phyloP scores from a whole-genome alignment of 2,888 invertebrate species.

The Dioctria linearis region DNA sequence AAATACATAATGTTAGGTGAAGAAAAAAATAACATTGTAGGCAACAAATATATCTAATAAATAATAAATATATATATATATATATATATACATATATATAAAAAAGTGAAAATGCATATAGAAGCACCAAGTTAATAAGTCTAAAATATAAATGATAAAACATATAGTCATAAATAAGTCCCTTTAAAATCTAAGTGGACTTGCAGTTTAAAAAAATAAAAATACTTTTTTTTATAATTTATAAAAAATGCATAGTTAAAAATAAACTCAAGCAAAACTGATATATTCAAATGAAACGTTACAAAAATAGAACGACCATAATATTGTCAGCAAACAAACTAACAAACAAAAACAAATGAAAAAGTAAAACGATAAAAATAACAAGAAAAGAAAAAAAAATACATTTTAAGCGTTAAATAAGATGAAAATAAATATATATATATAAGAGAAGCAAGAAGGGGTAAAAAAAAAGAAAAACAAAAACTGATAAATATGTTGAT shows the following conservation, averaged over 20 bases:
- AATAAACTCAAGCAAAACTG: background rate
- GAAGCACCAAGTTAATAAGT: constrained; percentile 37
- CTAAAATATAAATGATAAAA: constrained; percentile 13
- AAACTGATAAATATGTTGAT: constrained; percentile 36
- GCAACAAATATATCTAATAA: background rate
- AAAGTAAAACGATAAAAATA: too few relatives aligned
- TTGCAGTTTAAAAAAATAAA: constrained; percentile 12
- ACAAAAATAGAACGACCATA: background rate
- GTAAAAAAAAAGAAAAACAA: constrained; percentile 9
- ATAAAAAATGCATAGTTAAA: constrained; percentile 26
- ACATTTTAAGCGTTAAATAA: constrained; percentile 31
- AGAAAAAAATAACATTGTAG: constrained; percentile 18
- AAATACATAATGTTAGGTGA: constrained; percentile 30
- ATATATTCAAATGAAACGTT: constrained; percentile 9
- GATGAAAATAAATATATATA: constrained; percentile 10
- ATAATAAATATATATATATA: too few relatives aligned
- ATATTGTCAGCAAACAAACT: too few relatives aligned
- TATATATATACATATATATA: background rate
- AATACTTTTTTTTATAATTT: constrained; percentile 41
- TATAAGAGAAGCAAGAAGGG: too few relatives aligned
- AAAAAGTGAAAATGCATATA: constrained; percentile 26
- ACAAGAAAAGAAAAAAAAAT: background rate
- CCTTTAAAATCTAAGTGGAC: constrained; percentile 25
- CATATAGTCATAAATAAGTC: constrained; percentile 31
- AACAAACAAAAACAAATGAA: too few relatives aligned